These are phyloP conservation scores for Phoenicopterus ruber DNA, from an alignment of 2,113 vertebrate species.

Conservation along the genomic window DNA sequence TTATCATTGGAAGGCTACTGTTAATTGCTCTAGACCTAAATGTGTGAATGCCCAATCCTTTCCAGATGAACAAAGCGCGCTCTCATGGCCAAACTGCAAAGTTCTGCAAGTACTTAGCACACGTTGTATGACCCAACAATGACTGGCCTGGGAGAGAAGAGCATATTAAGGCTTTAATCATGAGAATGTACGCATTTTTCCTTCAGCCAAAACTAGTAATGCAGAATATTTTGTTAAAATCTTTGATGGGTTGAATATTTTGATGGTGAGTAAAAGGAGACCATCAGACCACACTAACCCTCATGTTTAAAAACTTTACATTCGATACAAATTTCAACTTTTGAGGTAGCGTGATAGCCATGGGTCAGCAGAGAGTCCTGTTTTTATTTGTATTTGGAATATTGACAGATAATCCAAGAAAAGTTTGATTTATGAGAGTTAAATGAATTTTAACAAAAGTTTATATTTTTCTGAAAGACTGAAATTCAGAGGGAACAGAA, in stretches of 20 bases:
- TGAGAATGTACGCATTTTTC: background rate
- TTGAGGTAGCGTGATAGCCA: background rate
- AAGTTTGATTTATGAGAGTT: background rate
- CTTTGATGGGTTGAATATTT: background rate
- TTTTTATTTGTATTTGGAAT: background rate
- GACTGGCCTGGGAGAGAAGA: background rate
- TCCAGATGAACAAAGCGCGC: rapidly evolving
- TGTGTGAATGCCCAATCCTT: background rate
- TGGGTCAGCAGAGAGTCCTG: background rate
- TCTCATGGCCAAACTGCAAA: background rate
- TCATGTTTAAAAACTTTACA: background rate
- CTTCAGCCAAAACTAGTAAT: background rate
- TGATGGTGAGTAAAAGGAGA: background rate
- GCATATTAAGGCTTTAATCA: background rate
- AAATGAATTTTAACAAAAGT: background rate
- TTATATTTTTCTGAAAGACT: background rate
- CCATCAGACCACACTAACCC: rapidly evolving
- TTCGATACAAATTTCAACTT: background rate
- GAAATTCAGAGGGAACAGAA: background rate
- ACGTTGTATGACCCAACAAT: background rate
- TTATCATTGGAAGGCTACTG: background rate
- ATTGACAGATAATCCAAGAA: background rate
- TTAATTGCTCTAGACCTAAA: background rate
- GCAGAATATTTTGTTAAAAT: background rate
- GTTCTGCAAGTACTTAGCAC: background rate